Conservation (phyloP, 2,797 vertebrate species). For the Pipistrellus kuhlii region DNA sequence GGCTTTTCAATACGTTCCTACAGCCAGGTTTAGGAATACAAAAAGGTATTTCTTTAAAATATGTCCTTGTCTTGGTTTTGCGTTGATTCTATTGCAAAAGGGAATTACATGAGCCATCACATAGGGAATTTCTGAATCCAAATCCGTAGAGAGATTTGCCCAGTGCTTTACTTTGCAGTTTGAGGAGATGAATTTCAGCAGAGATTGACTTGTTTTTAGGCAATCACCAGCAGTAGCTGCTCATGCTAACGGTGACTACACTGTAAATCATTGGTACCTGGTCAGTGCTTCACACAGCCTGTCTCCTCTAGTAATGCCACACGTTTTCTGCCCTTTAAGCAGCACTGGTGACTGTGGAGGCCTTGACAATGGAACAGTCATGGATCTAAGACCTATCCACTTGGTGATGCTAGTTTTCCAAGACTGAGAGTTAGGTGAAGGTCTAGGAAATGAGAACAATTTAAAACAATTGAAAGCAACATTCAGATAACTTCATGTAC, state of each 20-base stretch:
- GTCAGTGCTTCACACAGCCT: background rate
- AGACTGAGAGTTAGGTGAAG: background rate
- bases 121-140: conserved; percentile 34
- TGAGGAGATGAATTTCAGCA: background rate
- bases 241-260: background rate
- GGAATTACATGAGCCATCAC: background rate
- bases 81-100: background rate
- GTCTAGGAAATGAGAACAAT: background rate
- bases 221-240: background rate
- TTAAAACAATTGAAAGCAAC: background rate
- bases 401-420: background rate
- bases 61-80: background rate
- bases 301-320: background rate
- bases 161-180: background rate
- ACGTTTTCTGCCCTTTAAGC: background rate
- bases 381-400: background rate
- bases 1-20: background rate
- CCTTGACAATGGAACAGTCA: background rate
- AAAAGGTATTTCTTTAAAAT: conserved; percentile 17
- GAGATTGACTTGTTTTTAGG: background rate
- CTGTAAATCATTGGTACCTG: background rate
- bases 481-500: background rate
- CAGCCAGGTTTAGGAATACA: background rate
- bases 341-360: background rate
- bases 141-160: conserved; percentile 43